Conservation (phyloP, 2,888 invertebrate genomes). For the Hirtodrosophila trivittata region DNA sequence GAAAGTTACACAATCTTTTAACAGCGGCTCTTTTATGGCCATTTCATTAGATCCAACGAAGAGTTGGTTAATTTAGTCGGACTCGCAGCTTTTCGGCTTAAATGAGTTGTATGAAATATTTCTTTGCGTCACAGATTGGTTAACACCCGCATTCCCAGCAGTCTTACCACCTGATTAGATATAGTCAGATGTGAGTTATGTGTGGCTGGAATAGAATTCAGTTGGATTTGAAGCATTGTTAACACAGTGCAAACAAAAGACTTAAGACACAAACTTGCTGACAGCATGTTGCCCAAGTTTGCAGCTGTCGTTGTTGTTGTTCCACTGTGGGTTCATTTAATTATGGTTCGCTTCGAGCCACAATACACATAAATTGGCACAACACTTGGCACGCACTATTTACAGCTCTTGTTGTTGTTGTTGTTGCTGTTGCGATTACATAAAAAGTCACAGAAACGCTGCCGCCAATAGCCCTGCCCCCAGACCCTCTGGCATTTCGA, state of each 20-base stretch:
- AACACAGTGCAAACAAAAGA: conserved; percentile 56
- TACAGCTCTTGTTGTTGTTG: conserved; percentile 14
- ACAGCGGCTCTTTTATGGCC: conserved; percentile 46
- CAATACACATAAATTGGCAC: conserved; percentile 47
- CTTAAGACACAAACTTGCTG: conserved; percentile 67
- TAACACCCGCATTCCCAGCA: conserved; percentile 35
- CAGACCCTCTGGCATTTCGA: conserved; percentile 24
- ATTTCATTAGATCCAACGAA: conserved; percentile 54
- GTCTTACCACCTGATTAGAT: background rate
- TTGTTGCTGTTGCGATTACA: conserved; percentile 36
- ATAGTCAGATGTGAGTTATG: no score
- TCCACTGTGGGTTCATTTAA: conserved; percentile 55
- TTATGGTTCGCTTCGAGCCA: conserved; percentile 46
- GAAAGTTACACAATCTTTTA: conserved; percentile 50
- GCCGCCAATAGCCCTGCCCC: conserved; percentile 28
- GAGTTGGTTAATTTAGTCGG: conserved; percentile 8
- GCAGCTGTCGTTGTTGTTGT: conserved; percentile 20
- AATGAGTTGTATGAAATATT: conserved; percentile 20
- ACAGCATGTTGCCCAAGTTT: conserved; percentile 48
- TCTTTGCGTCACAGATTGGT: conserved; percentile 9
- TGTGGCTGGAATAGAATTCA: no score
- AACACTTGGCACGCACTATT: conserved; percentile 47
- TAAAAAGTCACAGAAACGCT: conserved; percentile 36
- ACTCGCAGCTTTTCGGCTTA: conserved; percentile 7
- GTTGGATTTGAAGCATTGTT: background rate